Evolutionary conservation across 2,888 invertebrate genomes (phyloP).

Genomic region (Dicranocentrus wangi): DNA sequence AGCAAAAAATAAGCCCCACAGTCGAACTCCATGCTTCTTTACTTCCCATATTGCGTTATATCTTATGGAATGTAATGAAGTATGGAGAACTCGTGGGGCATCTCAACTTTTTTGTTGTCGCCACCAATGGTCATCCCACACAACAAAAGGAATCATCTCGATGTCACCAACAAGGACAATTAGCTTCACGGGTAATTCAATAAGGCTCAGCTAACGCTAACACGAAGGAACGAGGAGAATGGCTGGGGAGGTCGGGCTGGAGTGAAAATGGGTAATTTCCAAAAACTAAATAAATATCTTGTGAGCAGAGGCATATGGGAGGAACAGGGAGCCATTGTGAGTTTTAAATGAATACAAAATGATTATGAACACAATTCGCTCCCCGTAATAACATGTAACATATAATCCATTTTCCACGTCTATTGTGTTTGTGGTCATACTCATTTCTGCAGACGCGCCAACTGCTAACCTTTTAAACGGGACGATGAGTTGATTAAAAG

Average conservation of each 20-base stretch:
- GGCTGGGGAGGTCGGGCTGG: too few species aligned
- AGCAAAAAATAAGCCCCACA: conserved; percentile 69
- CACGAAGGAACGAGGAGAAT: neutral
- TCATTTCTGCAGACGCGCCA: too few species aligned
- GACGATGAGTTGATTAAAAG: conserved; percentile 5
- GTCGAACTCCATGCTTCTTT: conserved; percentile 94
- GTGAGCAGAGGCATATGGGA: too few species aligned
- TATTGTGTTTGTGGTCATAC: too few species aligned
- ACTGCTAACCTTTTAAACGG: conserved; percentile 29
- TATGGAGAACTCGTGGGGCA: conserved; percentile 73
- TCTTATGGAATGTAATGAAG: conserved; percentile 98
- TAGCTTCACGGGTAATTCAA: neutral
- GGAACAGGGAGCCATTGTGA: too few species aligned
- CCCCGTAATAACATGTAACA: too few species aligned
- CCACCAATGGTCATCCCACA: conserved; percentile 1
- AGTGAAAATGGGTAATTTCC: too few species aligned
- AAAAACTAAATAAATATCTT: too few species aligned
- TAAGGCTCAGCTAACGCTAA: neutral
- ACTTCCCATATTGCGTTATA: conserved; percentile 89
- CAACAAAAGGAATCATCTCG: neutral
- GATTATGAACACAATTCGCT: too few species aligned
- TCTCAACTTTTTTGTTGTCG: conserved; percentile 60
- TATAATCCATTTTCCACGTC: too few species aligned
- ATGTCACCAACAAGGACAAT: conserved; percentile 3
- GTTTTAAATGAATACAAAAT: too few species aligned